These are phyloP conservation scores for Spatulosminthurus flaviceps DNA, from an alignment of 2,888 invertebrate species.

Conservation along the genomic window DNA sequence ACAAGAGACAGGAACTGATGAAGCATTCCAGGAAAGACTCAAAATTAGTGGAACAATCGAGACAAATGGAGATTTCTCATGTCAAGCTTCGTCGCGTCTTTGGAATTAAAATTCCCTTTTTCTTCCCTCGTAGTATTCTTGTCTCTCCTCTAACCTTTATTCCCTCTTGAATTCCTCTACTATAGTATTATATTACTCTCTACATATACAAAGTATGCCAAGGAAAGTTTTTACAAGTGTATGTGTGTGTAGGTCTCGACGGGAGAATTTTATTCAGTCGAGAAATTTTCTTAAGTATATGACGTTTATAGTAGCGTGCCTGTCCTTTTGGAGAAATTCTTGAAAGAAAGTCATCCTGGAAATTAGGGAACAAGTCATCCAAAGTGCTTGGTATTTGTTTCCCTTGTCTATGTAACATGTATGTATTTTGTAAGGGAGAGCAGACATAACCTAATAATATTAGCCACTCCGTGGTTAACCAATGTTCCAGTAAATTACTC, in stretches of 20 bases:
- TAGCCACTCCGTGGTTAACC: constrained; percentile 41
- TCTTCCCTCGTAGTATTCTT: no score
- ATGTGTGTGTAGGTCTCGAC: not conserved
- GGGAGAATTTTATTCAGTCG: not conserved
- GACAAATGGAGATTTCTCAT: constrained; percentile 43
- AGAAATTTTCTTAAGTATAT: not conserved
- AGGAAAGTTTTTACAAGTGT: not conserved
- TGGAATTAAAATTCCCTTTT: constrained; percentile 41
- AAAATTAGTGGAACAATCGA: constrained; percentile 36
- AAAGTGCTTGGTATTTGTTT: not conserved
- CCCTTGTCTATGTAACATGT: not conserved
- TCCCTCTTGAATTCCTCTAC: not conserved
- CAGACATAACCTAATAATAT: constrained; percentile 34
- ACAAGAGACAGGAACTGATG: constrained; percentile 18
- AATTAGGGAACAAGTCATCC: constrained; percentile 14
- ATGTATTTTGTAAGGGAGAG: not conserved
- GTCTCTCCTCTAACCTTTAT: not conserved
- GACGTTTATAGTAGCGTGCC: not conserved
- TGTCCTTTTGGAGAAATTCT: not conserved
- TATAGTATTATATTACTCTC: not conserved
- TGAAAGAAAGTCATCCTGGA: not conserved
- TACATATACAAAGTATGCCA: no score
- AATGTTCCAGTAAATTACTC: constrained; percentile 49
- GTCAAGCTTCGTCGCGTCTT: constrained; percentile 38
- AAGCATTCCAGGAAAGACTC: constrained; percentile 41